Conservation (phyloP, 1,140 invertebrate genomes). For the Sycophaga agraensis region DNA sequence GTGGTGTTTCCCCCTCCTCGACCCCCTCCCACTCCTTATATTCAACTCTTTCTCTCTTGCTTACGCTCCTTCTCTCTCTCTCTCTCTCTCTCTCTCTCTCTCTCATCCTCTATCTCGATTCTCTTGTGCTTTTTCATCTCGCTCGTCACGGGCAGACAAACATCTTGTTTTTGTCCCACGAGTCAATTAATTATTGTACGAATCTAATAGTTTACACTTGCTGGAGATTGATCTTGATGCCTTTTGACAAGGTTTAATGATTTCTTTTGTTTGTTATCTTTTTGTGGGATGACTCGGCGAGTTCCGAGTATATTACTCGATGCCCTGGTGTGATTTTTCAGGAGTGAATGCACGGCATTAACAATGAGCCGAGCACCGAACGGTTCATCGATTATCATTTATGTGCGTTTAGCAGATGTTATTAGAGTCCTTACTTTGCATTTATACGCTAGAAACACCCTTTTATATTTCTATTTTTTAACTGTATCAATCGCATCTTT, state of each 20-base stretch:
- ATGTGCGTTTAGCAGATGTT: too few relatives aligned
- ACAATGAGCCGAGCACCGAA: too few relatives aligned
- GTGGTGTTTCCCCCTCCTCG: too few relatives aligned
- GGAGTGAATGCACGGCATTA: neutral
- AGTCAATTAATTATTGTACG: slow-evolving; percentile 18
- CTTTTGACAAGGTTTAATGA: slow-evolving; percentile 17
- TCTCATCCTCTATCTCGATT: neutral
- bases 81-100: neutral
- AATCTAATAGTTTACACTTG: slow-evolving; percentile 16
- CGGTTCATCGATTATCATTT: too few relatives aligned
- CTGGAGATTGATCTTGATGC: slow-evolving; percentile 6
- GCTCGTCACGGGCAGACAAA: slow-evolving; percentile 26
- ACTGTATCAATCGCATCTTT: too few relatives aligned
- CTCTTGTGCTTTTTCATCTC: slow-evolving; percentile 3
- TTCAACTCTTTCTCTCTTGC: too few relatives aligned
- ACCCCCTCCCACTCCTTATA: too few relatives aligned
- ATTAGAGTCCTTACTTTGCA: too few relatives aligned
- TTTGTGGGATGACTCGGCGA: neutral
- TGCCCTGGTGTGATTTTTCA: slow-evolving; percentile 10
- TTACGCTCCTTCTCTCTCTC: neutral
- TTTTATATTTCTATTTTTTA: too few relatives aligned
- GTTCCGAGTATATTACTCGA: slow-evolving; percentile 11
- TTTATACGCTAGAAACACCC: too few relatives aligned
- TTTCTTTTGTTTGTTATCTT: slow-evolving; percentile 23
- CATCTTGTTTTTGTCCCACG: slow-evolving; percentile 24